phyloP scores from a whole-genome alignment of 1,140 invertebrate species.

The Streblospio benedicti region DNA sequence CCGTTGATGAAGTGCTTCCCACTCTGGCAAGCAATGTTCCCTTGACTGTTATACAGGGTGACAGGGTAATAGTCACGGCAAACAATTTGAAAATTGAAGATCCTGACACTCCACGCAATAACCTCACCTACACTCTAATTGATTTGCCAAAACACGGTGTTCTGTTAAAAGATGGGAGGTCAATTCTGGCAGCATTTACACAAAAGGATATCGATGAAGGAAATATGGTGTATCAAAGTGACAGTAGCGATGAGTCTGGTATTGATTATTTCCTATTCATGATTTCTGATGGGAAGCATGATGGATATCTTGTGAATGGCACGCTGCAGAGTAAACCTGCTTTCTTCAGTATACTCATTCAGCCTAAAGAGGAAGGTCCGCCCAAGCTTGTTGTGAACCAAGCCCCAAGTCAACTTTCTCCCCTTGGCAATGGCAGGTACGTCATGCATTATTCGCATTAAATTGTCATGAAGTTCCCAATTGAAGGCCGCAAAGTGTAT shows the following conservation, averaged over 20 bases:
- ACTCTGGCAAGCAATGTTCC: constrained; percentile 33
- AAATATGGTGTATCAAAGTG: constrained; percentile 36
- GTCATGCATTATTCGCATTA: too few relatives aligned
- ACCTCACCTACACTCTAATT: constrained; percentile 39
- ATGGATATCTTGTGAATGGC: constrained; percentile 34
- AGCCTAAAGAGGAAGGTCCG: constrained; percentile 33
- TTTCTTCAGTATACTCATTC: constrained; percentile 38
- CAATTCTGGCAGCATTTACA: constrained; percentile 31
- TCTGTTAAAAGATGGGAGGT: constrained; percentile 31
- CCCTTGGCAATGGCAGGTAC: constrained; percentile 29
- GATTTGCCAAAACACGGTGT: constrained; percentile 43
- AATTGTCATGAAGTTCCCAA: too few relatives aligned
- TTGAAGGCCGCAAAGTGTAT: too few relatives aligned
- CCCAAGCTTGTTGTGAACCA: constrained; percentile 34
- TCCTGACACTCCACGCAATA: constrained; percentile 41
- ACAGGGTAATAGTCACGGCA: constrained; percentile 31
- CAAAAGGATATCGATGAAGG: constrained; percentile 38
- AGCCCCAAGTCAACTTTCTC: constrained; percentile 32
- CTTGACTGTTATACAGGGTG: constrained; percentile 41
- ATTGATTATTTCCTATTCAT: constrained; percentile 43
- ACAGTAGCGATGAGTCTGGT: constrained; percentile 23
- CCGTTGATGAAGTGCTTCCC: constrained; percentile 40
- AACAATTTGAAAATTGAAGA: constrained; percentile 41
- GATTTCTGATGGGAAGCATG: constrained; percentile 34
- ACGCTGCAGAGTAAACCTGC: constrained; percentile 32